These are phyloP conservation scores for Centropyge bicolor DNA, from an alignment of 2,797 vertebrate genomes.

Conservation along the genomic window DNA sequence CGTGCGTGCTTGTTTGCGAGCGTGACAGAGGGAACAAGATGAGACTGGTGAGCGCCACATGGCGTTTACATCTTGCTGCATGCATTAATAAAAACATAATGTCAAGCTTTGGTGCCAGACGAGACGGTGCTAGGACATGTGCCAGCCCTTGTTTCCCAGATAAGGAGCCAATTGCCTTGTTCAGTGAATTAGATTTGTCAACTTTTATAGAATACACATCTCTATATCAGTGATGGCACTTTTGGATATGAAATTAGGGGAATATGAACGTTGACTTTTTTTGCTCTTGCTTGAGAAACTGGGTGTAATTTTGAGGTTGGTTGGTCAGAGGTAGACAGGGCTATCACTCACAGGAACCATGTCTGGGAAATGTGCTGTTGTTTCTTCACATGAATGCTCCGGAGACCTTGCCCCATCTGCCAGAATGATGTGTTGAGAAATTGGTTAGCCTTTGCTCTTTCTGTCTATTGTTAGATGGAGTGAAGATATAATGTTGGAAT, in stretches of 20 bases:
- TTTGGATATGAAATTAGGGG: conserved; percentile 27
- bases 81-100: conserved; percentile 69
- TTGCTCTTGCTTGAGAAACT: conserved; percentile 42
- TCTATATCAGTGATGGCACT: neutral
- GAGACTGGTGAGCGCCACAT: conserved; percentile 66
- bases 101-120: conserved; percentile 42
- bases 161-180: conserved; percentile 22
- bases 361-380: conserved; percentile 64
- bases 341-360: conserved; percentile 57
- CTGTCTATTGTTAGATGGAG: conserved; percentile 48
- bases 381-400: conserved; percentile 73
- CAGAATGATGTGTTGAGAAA: conserved; percentile 61
- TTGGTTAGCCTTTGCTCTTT: conserved; percentile 60
- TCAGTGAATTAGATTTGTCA: conserved; percentile 32
- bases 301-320: conserved; percentile 55
- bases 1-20: conserved; percentile 39
- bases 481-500: conserved; percentile 43
- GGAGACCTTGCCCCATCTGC: conserved; percentile 57
- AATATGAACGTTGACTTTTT: neutral
- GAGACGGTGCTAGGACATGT: conserved; percentile 31
- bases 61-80: conserved; percentile 61
- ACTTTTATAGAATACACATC: conserved; percentile 8
- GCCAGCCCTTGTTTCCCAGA: conserved; percentile 37
- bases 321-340: conserved; percentile 44
- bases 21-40: conserved; percentile 56